phyloP scores from a whole-genome alignment of 1,140 invertebrate species.

The Hylaeus anthracinus region DNA sequence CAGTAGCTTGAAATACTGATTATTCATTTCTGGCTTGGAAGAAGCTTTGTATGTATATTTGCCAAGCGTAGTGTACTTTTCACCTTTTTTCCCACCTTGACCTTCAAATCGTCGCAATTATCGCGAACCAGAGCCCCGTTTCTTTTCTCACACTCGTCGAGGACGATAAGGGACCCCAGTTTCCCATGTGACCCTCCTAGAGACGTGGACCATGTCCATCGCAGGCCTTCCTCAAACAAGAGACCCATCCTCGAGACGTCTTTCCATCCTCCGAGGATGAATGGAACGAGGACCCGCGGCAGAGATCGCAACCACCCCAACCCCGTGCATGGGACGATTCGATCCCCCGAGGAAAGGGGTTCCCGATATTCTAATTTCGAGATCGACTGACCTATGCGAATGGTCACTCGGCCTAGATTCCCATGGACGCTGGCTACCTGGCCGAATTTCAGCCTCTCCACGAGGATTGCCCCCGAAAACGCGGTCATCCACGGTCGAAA shows the following conservation, averaged over 20 bases:
- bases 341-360: constrained; percentile 47
- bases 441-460: constrained; percentile 43
- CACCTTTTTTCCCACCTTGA: too few species aligned
- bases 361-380: constrained; percentile 61
- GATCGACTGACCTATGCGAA: constrained; percentile 58
- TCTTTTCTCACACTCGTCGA: neutral
- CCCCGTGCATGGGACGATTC: neutral
- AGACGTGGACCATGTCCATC: neutral
- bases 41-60: too few species aligned
- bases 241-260: too few species aligned
- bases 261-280: neutral
- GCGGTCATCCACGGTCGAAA: constrained; percentile 17
- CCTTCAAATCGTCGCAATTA: too few species aligned
- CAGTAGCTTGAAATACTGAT: too few species aligned
- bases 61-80: too few species aligned
- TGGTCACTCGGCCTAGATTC: constrained; percentile 68
- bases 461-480: neutral
- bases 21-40: too few species aligned
- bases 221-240: too few species aligned
- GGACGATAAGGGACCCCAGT: neutral
- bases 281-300: neutral
- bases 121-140: neutral
- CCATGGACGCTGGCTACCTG: constrained; percentile 75
- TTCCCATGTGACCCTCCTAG: constrained; percentile 7
- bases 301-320: neutral